phyloP scores from a whole-genome alignment of 2,797 vertebrate genomes.

The Siniperca obscura region DNA sequence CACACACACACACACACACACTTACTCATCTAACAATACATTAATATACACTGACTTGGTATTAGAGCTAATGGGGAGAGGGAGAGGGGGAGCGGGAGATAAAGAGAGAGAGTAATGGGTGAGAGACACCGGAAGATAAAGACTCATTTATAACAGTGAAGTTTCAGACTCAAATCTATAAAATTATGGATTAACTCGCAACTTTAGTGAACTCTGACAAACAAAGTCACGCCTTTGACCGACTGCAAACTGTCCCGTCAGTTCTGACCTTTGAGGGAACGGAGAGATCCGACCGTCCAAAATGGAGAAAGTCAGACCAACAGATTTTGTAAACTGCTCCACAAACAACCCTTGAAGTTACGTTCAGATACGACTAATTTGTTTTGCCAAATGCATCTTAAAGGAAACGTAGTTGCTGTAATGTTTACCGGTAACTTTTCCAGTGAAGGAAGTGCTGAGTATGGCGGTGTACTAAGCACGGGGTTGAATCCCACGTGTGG shows the following conservation, averaged over 20 bases:
- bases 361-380: too few species aligned
- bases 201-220: background rate
- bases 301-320: too few species aligned
- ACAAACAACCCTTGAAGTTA: too few species aligned
- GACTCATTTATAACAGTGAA: background rate
- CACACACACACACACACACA: background rate
- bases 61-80: constrained; percentile 18
- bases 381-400: too few species aligned
- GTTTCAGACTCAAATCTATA: background rate
- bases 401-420: too few species aligned
- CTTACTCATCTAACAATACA: constrained; percentile 6
- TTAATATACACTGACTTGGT: constrained; percentile 35
- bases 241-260: background rate
- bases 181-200: background rate
- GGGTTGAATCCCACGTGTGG: too few species aligned
- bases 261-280: background rate
- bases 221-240: background rate
- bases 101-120: background rate
- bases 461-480: too few species aligned
- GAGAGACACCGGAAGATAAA: background rate
- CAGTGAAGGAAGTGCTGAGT: too few species aligned
- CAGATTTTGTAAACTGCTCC: too few species aligned
- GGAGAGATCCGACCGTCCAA: background rate
- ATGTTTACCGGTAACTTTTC: too few species aligned
- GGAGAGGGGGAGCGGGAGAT: too few species aligned